phyloP scores from a whole-genome alignment of 2,113 vertebrate genomes.

The Ranitomeya imitator region DNA sequence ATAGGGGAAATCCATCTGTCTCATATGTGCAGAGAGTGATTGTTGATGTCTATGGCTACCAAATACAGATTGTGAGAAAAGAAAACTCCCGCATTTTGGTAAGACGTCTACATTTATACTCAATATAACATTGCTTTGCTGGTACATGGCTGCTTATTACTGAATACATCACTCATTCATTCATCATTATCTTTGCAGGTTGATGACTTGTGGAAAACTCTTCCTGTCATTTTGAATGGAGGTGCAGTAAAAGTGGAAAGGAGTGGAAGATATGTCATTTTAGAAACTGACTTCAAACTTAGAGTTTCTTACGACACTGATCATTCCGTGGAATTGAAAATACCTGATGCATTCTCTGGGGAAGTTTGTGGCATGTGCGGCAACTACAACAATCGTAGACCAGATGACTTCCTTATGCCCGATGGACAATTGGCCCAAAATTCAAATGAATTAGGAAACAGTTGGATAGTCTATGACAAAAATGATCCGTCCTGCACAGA shows the following conservation, averaged over 20 bases:
- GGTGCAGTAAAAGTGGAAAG: slow-evolving; percentile 71
- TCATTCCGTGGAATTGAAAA: slow-evolving; percentile 81
- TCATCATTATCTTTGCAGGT: slow-evolving; percentile 71
- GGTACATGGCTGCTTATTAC: background rate
- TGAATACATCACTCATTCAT: background rate
- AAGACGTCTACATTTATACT: slow-evolving; percentile 51
- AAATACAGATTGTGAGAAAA: slow-evolving; percentile 66
- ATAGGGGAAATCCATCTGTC: slow-evolving; percentile 60
- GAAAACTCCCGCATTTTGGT: slow-evolving; percentile 71
- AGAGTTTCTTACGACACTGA: slow-evolving; percentile 83
- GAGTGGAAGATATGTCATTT: slow-evolving; percentile 80
- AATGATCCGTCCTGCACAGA: slow-evolving; percentile 64
- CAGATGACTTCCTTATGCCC: slow-evolving; percentile 73
- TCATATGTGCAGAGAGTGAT: slow-evolving; percentile 68
- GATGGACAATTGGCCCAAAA: slow-evolving; percentile 63
- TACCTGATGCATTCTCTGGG: slow-evolving; percentile 74
- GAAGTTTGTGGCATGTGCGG: slow-evolving; percentile 87
- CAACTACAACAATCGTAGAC: slow-evolving; percentile 74
- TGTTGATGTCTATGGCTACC: slow-evolving; percentile 62
- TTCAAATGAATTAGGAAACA: slow-evolving; percentile 67
- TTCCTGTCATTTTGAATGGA: slow-evolving; percentile 71
- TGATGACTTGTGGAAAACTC: slow-evolving; percentile 71
- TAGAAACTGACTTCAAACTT: slow-evolving; percentile 82
- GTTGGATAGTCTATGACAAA: slow-evolving; percentile 67
- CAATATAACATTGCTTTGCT: background rate